Percentiles rank a stretch among this genome's conserved stretches.
Conservation (phyloP, 2,888 invertebrate genomes). For the Erpobdella octoculata region DNA sequence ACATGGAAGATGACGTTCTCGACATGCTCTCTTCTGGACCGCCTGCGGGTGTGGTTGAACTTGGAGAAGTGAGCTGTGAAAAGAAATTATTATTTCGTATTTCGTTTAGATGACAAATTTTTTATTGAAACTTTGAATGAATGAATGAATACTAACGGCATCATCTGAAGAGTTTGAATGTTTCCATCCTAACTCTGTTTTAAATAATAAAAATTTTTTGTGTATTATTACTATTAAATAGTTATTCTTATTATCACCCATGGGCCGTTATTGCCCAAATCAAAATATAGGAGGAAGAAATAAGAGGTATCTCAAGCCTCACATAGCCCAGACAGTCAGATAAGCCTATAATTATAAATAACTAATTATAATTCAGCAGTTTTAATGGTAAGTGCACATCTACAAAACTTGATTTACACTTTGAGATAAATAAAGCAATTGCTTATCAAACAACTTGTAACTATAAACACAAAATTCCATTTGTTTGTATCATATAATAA, state of each 20-base stretch:
- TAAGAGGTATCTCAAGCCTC: too few species aligned
- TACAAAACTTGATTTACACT: too few species aligned
- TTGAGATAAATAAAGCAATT: too few species aligned
- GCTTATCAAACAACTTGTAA: too few species aligned
- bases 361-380: too few species aligned
- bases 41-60: not conserved
- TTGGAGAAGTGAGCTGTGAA: not conserved
- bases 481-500: too few species aligned
- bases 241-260: not conserved
- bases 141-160: not conserved
- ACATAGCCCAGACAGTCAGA: too few species aligned
- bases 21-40: not conserved
- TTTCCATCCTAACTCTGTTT: not conserved
- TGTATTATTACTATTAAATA: not conserved
- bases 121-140: not conserved
- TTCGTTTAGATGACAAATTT: too few species aligned
- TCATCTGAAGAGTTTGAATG: conserved; percentile 5
- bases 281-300: too few species aligned
- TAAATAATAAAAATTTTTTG: not conserved
- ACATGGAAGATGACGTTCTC: not conserved
- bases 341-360: too few species aligned
- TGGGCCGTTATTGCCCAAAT: not conserved
- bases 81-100: not conserved
- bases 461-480: too few species aligned
- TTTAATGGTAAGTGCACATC: too few species aligned